Conservation (phyloP, 37 sponge, comb jelly and placozoan species). For the Geodia barretti region DNA sequence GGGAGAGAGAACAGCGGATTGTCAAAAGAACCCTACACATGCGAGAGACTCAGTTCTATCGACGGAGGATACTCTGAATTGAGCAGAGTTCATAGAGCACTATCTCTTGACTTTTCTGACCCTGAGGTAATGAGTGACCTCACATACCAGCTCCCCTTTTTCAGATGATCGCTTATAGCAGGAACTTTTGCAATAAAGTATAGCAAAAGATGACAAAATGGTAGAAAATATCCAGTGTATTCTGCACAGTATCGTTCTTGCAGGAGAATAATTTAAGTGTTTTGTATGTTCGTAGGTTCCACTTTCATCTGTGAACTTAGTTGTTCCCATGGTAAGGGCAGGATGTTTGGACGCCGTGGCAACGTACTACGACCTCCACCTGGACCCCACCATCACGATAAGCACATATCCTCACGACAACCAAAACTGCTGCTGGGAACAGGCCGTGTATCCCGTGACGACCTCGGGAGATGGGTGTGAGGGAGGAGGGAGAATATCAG, state of each 20-base stretch:
- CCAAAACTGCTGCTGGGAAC: slow-evolving; percentile 68
- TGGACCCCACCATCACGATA: slow-evolving; percentile 34
- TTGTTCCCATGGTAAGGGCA: background rate
- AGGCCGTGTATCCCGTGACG: slow-evolving; percentile 67
- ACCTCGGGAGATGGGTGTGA: too few relatives aligned
- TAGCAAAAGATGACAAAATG: too few relatives aligned
- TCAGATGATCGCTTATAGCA: too few relatives aligned
- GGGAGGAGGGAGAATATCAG: background rate
- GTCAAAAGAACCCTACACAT: slow-evolving; percentile 57
- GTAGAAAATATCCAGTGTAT: too few relatives aligned
- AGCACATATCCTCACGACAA: slow-evolving; percentile 40
- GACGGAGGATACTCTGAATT: slow-evolving; percentile 44
- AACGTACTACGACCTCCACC: slow-evolving; percentile 61
- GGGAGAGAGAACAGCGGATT: background rate
- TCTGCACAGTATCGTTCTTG: too few relatives aligned
- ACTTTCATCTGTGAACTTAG: slow-evolving; percentile 14
- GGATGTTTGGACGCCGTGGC: slow-evolving; percentile 66
- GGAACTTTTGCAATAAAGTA: too few relatives aligned
- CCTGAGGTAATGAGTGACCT: slow-evolving; percentile 54
- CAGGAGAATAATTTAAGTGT: too few relatives aligned
- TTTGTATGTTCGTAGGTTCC: slow-evolving; percentile 63
- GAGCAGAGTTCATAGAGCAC: slow-evolving; percentile 1
- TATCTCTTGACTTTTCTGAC: slow-evolving; percentile 58
- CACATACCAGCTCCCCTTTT: too few relatives aligned
- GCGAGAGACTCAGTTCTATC: slow-evolving; percentile 47